A percentile compares a stretch with the other conserved stretches of the same genome.
Conservation (phyloP, 2,797 vertebrate genomes). For the Artibeus lituratus region DNA sequence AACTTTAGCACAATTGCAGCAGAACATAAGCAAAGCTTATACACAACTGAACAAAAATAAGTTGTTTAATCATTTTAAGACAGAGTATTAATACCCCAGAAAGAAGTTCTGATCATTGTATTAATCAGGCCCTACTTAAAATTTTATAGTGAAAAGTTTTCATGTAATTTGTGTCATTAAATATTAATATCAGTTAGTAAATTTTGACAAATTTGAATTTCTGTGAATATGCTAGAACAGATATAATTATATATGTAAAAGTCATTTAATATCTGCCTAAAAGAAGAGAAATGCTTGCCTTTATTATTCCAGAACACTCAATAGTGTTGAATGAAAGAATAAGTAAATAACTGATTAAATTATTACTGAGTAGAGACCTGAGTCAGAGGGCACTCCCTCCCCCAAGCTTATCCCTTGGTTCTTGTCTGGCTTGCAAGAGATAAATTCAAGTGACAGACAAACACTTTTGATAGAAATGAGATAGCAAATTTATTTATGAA, state of each 20-base stretch:
- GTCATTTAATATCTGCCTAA: slow-evolving; percentile 29
- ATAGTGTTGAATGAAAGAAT: not conserved
- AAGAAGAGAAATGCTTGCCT: not conserved
- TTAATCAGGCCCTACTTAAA: slow-evolving; percentile 23
- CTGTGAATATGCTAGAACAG: slow-evolving; percentile 20
- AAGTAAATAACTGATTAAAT: not conserved
- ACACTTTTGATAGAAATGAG: not conserved
- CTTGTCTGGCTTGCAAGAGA: not conserved
- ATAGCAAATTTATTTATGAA: too few relatives aligned
- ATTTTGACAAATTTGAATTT: slow-evolving; percentile 46
- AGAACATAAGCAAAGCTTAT: not conserved
- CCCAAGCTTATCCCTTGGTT: not conserved
- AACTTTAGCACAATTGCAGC: not conserved
- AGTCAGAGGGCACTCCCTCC: not conserved
- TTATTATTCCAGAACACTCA: not conserved
- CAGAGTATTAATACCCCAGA: not conserved
- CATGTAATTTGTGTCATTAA: slow-evolving; percentile 17
- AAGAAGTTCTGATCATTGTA: slow-evolving; percentile 30
- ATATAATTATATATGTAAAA: slow-evolving; percentile 36
- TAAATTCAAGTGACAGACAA: not conserved
- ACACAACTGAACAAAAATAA: slow-evolving; percentile 21
- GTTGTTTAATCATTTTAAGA: not conserved
- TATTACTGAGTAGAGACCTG: not conserved
- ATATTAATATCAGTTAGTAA: slow-evolving; percentile 18
- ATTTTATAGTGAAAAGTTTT: not conserved